Base-by-base conservation (phyloP, 2,888 invertebrate genomes). In the Conops quadrifasciatus region DNA sequence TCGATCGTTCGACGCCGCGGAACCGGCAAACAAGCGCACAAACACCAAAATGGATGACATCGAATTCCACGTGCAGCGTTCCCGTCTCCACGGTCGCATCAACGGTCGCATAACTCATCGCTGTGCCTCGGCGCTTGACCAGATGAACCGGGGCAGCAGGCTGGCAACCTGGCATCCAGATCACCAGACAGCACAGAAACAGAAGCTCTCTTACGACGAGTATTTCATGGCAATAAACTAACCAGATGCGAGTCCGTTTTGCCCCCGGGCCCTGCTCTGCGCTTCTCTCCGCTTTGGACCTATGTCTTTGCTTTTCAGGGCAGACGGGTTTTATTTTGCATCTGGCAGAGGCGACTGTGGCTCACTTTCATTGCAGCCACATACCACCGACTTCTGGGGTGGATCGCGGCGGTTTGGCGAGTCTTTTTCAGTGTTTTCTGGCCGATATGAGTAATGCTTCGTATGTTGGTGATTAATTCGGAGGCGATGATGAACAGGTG, bases 191-290 rank as follows among this genome's bases (percentile, higher is more conserved):
- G 26, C 7, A 58, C 13, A 45, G 19, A 30, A 53, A 80, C 80
- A 79, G 80, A 80, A 80, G 80, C 80, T 74, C 36, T n/a, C n/a
- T n/a, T n/a, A 36, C 36, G 4, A 36, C 36, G 36, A 36, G 36
- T 79, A 51, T 66, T 79, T 77, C 74, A 72, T 74, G 76, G 79
- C 80, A 77, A 80, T 80, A 80, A 78, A 80, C 78, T 78, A 80
- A 80, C 79, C 79, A 80, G 80, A 80, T 79, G 58, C n/a, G 80
- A 78, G 80, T 78, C 79, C 28, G 59, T 51, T 67, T 36, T 36
- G 9, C 36, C 9, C 36, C 36, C 36, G n/a, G n/a, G n/a, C n/a
- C n/a, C n/a, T n/a, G n/a, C n/a, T n/a, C n/a, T 36, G 4, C 5
- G 36, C 36, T 36, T 72, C 47, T 68, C 60, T 47, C 47, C 47